Conservation (phyloP, 92 coral and sea anemone genomes). For the Epizoanthus ramosus region DNA sequence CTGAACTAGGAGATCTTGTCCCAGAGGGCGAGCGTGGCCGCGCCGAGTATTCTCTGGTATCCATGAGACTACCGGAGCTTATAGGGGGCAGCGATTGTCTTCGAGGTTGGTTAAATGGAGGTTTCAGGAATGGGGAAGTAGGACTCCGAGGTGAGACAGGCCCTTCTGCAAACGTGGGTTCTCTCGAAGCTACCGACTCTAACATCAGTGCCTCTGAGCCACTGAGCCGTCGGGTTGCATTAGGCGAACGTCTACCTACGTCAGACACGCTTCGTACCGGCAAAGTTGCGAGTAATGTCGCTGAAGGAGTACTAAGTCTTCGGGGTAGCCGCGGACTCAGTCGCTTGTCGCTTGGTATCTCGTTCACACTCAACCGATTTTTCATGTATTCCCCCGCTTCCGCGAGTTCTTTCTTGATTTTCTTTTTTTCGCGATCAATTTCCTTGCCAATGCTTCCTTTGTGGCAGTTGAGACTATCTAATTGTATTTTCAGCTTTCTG, state of each 20-base stretch:
- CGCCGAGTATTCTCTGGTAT: constrained; percentile 12
- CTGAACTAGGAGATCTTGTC: constrained; percentile 38
- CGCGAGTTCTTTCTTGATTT: constrained; percentile 68
- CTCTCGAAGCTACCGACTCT: constrained; percentile 6
- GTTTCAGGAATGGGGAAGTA: constrained; percentile 62
- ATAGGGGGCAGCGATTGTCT: constrained; percentile 86
- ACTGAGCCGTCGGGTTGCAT: constrained; percentile 56
- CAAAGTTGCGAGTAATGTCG: constrained; percentile 48
- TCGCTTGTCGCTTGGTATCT: constrained; percentile 47
- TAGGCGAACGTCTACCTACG: constrained; percentile 54
- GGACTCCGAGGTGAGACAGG: constrained; percentile 61
- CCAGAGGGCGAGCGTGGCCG: constrained; percentile 56
- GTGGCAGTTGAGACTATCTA: constrained; percentile 67
- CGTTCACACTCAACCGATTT: constrained; percentile 56
- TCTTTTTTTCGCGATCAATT: constrained; percentile 76
- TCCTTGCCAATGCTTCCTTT: constrained; percentile 76
- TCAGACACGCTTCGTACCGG: constrained; percentile 54
- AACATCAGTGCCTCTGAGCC: constrained; percentile 63
- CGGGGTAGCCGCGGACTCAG: constrained; percentile 82
- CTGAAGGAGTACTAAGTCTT: constrained; percentile 79
- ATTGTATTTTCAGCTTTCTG: constrained; percentile 76
- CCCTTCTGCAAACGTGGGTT: constrained; percentile 7
- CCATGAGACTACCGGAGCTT: constrained; percentile 67
- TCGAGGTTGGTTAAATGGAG: constrained; percentile 82
- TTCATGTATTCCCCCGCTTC: constrained; percentile 68